These are phyloP conservation scores for Cosmia pyralina DNA, from an alignment of 2,888 invertebrate species.

Conservation along the genomic window DNA sequence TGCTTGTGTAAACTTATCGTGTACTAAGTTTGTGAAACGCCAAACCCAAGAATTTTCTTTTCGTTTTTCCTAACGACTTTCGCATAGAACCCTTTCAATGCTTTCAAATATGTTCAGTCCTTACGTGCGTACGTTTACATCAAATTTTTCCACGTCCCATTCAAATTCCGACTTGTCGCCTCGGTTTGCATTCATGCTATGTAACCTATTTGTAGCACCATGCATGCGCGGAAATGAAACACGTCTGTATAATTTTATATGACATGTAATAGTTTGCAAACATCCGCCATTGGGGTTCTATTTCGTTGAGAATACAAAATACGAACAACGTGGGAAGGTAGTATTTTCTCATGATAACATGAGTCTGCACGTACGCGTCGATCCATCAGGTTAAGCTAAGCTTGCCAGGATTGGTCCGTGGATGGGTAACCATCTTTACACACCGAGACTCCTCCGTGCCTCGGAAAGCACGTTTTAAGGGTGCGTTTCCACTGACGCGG, in stretches of 20 bases:
- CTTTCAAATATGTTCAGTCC: conserved; percentile 21
- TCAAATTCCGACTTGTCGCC: conserved; percentile 44
- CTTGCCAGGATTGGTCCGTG: no score
- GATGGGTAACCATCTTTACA: no score
- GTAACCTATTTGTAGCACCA: conserved; percentile 43
- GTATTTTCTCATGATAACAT: conserved; percentile 26
- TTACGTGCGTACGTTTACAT: conserved; percentile 20
- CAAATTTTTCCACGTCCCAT: conserved; percentile 50
- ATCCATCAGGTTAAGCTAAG: no score
- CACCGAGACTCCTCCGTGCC: no score
- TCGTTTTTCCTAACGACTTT: conserved; percentile 26
- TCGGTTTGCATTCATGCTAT: conserved; percentile 50
- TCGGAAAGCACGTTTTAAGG: no score
- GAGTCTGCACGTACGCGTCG: not conserved
- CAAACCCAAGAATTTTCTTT: not conserved
- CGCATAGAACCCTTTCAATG: conserved; percentile 19
- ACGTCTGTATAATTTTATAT: conserved; percentile 58
- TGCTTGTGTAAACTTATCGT: not conserved
- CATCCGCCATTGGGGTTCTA: conserved; percentile 55
- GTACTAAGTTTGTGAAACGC: not conserved
- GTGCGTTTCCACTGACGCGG: no score
- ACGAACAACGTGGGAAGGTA: conserved; percentile 50
- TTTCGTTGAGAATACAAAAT: conserved; percentile 62
- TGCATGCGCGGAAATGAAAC: conserved; percentile 63
- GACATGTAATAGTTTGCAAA: conserved; percentile 56